Base-by-base conservation (phyloP, 1,140 invertebrate genomes). In the Steinernema feltiae region DNA sequence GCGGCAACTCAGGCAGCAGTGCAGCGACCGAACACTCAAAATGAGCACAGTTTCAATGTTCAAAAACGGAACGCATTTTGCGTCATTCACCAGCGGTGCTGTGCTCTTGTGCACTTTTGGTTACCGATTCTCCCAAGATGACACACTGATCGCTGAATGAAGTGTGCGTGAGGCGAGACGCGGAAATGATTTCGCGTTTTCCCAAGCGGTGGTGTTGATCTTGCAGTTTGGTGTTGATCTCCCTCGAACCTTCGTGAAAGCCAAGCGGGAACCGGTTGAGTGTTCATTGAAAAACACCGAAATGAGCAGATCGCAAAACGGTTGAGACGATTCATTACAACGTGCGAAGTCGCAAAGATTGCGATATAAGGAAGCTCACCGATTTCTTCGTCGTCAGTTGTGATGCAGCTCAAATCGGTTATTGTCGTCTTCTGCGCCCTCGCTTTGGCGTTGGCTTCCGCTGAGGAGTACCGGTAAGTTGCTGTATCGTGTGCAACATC, bases 331-430 rank as follows among this genome's bases (percentile, higher is more conserved):
- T 63, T 7, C 24, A 21, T 63, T 63, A 63, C 53, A 63, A 27
- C 53, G 53, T 41, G 53, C 7, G 53, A 27, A 15, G 24, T 63
- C 53, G 7, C 15, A 27, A 63, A 63, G 24, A 15, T 27, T 15
- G 7, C 24, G 7, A 63, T 63, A 15, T 63, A 63, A 63, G 24
- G 53, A 12, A 7, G 12, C 15, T 27, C 15, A n/a, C 24, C 53
- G 2, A 3, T 27, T 3, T 21, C 53, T 27, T 63, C 24, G 7
- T 27, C 53, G 24, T 63, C 53, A 63, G 53, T 63, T 3, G 53
- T 63, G 53, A 63, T 63, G 53, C 53, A 63, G 53, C 12, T 63
- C 53, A 63, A 63, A 21, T 63, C 53, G 12, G 53, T 63, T 21
- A 7, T 63, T 27, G 15, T 63, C 53, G 53, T 63, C 24, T 63